A percentile compares a stretch with the other conserved stretches of the same genome.
phyloP scores from a whole-genome alignment of 1,140 invertebrate genomes.

The Harpegnathos saltator region DNA sequence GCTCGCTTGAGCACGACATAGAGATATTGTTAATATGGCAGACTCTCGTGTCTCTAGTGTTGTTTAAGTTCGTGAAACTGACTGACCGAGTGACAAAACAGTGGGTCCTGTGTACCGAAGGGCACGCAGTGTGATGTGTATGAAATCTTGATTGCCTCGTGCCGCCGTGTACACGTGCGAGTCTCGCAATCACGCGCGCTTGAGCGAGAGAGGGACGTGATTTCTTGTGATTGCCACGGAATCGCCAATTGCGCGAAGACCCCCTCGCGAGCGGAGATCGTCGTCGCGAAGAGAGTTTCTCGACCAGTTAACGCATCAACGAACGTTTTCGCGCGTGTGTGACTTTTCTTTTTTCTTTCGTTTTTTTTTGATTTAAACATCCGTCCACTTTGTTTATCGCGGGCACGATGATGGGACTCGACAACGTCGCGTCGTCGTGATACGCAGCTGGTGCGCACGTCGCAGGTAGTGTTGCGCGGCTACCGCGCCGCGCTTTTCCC shows the following conservation, averaged over 20 bases:
- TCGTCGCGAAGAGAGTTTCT: background rate
- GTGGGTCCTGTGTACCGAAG: constrained; percentile 64
- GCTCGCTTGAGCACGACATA: constrained; percentile 73
- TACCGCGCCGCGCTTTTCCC: constrained; percentile 9
- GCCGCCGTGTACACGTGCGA: constrained; percentile 37
- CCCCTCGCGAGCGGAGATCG: background rate
- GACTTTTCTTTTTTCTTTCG: constrained; percentile 75
- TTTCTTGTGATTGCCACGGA: background rate
- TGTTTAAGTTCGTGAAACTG: constrained; percentile 78
- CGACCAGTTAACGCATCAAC: constrained; percentile 69
- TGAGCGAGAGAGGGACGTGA: background rate
- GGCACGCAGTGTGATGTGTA: constrained; percentile 65
- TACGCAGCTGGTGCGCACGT: constrained; percentile 63
- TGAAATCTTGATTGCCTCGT: constrained; percentile 53
- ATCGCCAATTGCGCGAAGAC: background rate
- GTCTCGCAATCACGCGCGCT: background rate
- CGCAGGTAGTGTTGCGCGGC: constrained; percentile 67
- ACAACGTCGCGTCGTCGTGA: constrained; percentile 52
- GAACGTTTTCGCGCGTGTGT: constrained; percentile 37
- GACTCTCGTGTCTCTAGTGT: constrained; percentile 78
- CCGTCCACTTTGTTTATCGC: constrained; percentile 76
- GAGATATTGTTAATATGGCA: constrained; percentile 79
- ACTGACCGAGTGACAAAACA: constrained; percentile 68
- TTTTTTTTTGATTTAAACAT: constrained; percentile 67
- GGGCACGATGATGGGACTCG: constrained; percentile 65